Conservation (phyloP, 2,113 vertebrate species). For the Sialia sialis region DNA sequence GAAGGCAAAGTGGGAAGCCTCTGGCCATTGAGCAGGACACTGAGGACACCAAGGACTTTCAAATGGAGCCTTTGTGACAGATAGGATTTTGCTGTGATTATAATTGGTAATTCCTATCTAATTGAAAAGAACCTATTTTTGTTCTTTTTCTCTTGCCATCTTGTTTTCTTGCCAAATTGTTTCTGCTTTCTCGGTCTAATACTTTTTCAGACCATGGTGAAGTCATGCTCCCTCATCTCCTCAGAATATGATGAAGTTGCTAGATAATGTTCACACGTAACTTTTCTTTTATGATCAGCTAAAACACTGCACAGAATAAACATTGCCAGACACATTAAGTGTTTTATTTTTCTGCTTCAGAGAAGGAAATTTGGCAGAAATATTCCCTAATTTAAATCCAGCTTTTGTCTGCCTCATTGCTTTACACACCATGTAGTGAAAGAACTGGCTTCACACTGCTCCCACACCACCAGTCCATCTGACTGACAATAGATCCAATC, state of each 20-base stretch:
- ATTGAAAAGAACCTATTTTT: neutral
- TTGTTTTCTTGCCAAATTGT: conserved; percentile 6
- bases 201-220: neutral
- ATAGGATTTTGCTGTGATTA: neutral
- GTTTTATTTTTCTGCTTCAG: conserved; percentile 53
- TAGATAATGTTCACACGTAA: conserved; percentile 35
- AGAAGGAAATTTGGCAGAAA: conserved; percentile 54
- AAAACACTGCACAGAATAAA: conserved; percentile 48
- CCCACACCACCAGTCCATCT: conserved; percentile 57
- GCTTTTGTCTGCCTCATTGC: conserved; percentile 54
- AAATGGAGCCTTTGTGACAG: neutral
- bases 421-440: conserved; percentile 52
- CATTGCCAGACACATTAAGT: conserved; percentile 47
- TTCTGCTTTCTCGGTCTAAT: neutral
- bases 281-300: conserved; percentile 44
- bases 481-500: conserved; percentile 62
- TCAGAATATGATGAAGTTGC: conserved; percentile 23
- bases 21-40: neutral
- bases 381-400: conserved; percentile 49
- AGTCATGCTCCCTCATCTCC: neutral
- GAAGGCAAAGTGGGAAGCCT: conserved; percentile 3
- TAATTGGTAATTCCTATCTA: neutral
- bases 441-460: conserved; percentile 62
- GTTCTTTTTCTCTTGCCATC: neutral
- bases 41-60: neutral